These are phyloP conservation scores for Platyrinchus mystaceus DNA, from an alignment of 2,797 vertebrate genomes.

Conservation along the genomic window DNA sequence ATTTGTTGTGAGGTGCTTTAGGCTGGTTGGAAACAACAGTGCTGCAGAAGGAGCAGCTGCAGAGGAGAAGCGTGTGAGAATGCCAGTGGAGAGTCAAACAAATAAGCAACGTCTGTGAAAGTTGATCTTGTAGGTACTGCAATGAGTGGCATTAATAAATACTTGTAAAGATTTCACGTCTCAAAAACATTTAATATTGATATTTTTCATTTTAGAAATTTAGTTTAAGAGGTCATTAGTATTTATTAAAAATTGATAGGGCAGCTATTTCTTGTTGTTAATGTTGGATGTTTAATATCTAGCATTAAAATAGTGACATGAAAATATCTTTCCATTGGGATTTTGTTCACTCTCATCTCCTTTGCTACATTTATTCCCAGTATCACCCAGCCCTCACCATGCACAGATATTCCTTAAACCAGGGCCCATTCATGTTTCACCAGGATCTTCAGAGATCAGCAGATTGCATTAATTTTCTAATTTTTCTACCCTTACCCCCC, in stretches of 20 bases:
- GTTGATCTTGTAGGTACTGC: not conserved
- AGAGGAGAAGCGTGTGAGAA: not conserved
- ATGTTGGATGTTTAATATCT: not conserved
- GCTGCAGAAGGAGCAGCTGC: not conserved
- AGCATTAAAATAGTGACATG: not conserved
- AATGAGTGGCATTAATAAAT: not conserved
- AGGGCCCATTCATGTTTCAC: not conserved
- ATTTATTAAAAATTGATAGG: conserved; percentile 27
- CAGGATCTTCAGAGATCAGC: not conserved
- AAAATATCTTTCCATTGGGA: not conserved
- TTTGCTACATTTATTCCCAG: not conserved
- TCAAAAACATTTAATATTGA: not conserved
- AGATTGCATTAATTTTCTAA: not conserved
- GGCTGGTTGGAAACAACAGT: not conserved
- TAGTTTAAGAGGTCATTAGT: not conserved
- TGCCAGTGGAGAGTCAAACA: not conserved
- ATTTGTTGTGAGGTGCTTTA: not conserved
- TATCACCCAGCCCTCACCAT: not conserved
- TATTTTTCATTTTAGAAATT: conserved; percentile 6
- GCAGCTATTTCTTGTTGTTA: not conserved
- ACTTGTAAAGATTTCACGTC: not conserved
- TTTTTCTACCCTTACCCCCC: not conserved
- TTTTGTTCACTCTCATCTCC: not conserved
- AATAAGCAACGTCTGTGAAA: not conserved
- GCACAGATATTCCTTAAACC: not conserved